phyloP scores from a whole-genome alignment of 2,113 vertebrate species.

The Pelodiscus sinensis region DNA sequence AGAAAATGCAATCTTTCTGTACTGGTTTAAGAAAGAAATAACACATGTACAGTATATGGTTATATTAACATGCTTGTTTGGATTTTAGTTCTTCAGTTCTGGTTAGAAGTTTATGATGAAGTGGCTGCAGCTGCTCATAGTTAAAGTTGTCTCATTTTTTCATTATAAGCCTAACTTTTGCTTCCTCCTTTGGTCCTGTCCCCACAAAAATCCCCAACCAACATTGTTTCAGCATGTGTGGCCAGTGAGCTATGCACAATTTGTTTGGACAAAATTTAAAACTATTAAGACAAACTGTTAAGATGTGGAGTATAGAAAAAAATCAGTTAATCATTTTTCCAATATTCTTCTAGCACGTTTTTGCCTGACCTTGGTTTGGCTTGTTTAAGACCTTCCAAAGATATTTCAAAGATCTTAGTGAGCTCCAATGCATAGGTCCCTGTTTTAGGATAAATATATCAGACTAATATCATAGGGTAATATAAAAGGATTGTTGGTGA shows the following conservation, averaged over 20 bases:
- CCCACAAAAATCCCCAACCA: neutral
- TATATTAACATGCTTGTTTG: neutral
- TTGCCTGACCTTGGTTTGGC: neutral
- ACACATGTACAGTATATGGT: neutral
- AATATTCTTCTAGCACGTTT: neutral
- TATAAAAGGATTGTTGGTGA: neutral
- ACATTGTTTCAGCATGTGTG: rapidly evolving
- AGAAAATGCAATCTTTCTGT: neutral
- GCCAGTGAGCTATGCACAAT: neutral
- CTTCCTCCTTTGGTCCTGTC: neutral
- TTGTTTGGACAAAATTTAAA: neutral
- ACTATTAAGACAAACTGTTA: neutral
- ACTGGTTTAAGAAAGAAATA: neutral
- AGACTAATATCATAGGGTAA: neutral
- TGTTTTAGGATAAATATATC: neutral
- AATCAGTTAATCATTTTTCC: neutral
- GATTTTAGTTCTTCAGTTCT: neutral
- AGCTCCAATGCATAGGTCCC: neutral
- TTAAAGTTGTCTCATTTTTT: neutral
- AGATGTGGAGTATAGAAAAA: neutral
- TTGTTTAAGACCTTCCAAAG: neutral
- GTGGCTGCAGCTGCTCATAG: neutral
- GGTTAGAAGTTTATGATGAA: neutral
- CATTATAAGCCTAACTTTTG: neutral
- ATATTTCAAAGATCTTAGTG: neutral